Conservation (phyloP, 2,113 vertebrate genomes). For the Bujurquina vittata region DNA sequence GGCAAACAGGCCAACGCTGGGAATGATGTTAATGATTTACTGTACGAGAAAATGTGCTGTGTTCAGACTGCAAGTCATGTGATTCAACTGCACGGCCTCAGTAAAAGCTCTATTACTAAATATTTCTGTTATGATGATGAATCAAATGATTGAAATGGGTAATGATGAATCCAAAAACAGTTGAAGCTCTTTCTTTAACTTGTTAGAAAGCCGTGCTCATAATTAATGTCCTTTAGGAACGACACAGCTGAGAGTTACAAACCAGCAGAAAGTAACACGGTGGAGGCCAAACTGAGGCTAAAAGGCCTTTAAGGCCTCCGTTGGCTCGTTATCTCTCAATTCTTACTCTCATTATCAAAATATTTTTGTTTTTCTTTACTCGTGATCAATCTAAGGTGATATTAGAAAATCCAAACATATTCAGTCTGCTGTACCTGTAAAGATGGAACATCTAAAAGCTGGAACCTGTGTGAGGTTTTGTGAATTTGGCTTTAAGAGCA, state of each 20-base stretch:
- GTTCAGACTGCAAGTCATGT: neutral
- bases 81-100: neutral
- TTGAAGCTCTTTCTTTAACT: neutral
- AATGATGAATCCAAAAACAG: neutral
- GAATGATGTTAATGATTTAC: slow-evolving; percentile 22
- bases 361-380: neutral
- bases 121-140: neutral
- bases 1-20: slow-evolving; percentile 10
- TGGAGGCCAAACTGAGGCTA: neutral
- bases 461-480: neutral
- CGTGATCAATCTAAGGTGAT: neutral
- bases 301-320: neutral
- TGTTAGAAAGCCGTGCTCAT: neutral
- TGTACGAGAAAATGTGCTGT: neutral
- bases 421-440: neutral
- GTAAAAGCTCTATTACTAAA: neutral
- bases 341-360: neutral
- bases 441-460: neutral
- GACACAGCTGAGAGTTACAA: neutral
- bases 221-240: neutral
- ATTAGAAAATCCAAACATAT: neutral
- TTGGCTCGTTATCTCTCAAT: neutral
- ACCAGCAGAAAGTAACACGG: neutral
- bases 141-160: neutral
- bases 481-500: neutral